phyloP scores from a whole-genome alignment of 2,888 invertebrate genomes.

The Philhelius pedissequus region DNA sequence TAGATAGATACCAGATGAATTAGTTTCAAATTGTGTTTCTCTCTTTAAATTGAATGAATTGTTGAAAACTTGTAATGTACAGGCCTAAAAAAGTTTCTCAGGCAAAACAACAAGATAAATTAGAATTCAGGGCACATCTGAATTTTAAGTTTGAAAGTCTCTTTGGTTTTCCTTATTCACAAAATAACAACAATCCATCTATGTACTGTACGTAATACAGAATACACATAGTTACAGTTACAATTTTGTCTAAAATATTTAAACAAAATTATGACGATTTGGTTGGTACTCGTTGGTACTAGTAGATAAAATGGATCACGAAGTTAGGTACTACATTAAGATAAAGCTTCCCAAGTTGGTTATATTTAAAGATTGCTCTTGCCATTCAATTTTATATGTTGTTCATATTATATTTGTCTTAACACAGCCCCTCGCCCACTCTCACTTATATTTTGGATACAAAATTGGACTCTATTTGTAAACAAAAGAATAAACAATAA shows the following conservation, averaged over 20 bases:
- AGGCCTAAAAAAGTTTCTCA: neutral
- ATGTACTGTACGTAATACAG: too few species aligned
- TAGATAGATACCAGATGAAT: neutral
- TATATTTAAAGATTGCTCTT: neutral
- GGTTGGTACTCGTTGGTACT: constrained; percentile 27
- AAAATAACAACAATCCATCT: neutral
- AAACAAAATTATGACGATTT: constrained; percentile 30
- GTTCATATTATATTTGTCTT: neutral
- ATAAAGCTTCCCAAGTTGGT: constrained; percentile 36
- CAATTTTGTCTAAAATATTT: neutral
- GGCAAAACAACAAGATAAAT: constrained; percentile 25
- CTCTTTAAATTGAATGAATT: neutral
- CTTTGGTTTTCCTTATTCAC: neutral
- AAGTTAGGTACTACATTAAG: neutral
- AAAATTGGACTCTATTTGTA: constrained; percentile 40
- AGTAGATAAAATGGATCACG: constrained; percentile 45
- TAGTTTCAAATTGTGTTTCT: neutral
- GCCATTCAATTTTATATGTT: neutral
- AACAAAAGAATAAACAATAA: constrained; percentile 36
- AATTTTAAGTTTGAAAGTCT: constrained; percentile 1
- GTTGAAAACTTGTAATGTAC: neutral
- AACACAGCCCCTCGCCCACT: neutral
- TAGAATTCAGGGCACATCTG: constrained; percentile 51
- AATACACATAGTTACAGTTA: too few species aligned
- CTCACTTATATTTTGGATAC: neutral